phyloP scores from a whole-genome alignment of 1,140 invertebrate species.

The Drosophila serrata region DNA sequence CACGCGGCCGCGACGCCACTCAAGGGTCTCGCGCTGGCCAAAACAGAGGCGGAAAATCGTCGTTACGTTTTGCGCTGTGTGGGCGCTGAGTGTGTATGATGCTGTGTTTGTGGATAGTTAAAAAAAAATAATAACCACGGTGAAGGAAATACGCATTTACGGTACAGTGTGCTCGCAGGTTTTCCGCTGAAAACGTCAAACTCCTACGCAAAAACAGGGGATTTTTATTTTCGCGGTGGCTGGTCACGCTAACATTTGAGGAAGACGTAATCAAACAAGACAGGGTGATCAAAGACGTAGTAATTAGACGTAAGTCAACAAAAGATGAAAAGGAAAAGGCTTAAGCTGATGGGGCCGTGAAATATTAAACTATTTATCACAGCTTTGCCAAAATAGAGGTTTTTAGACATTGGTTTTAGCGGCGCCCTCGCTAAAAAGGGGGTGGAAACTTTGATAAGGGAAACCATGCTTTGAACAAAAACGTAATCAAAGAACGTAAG shows the following conservation, averaged over 20 bases:
- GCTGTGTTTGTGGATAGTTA: constrained; percentile 1
- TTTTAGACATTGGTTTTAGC: background rate
- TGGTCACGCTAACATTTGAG: background rate
- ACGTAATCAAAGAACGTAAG: background rate
- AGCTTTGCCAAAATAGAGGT: background rate
- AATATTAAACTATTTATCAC: background rate
- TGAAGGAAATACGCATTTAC: constrained; percentile 54
- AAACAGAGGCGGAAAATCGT: background rate
- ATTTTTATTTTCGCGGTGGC: background rate
- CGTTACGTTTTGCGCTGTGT: constrained; percentile 1
- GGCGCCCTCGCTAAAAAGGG: background rate
- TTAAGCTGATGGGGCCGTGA: background rate
- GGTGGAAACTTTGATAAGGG: background rate
- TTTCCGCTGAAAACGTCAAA: background rate
- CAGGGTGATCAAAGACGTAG: background rate
- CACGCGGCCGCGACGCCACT: constrained; percentile 27
- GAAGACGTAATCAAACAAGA: background rate
- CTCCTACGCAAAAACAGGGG: background rate
- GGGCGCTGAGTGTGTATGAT: background rate
- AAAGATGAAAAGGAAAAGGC: background rate
- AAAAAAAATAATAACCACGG: constrained; percentile 15
- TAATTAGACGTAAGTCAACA: background rate
- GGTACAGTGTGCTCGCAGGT: background rate
- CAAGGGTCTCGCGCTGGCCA: constrained; percentile 9
- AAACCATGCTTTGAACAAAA: background rate